Base-by-base conservation (phyloP, 2,797 vertebrate genomes). In the Sebastes alutus region DNA sequence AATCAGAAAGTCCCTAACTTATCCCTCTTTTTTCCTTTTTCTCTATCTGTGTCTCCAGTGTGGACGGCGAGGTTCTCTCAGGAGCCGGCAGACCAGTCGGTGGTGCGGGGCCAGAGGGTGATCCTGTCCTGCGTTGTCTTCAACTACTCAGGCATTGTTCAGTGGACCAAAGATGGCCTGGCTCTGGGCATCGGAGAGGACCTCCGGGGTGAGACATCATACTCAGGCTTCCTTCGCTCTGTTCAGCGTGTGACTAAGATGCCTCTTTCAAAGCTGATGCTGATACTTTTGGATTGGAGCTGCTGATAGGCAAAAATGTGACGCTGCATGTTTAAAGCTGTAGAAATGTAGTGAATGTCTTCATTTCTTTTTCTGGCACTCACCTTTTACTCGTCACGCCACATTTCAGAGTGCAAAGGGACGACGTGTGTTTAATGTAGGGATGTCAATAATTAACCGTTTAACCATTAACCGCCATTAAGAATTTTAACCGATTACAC, bases 121-220 rank as follows among this genome's bases (percentile, higher is more conserved):
- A 93, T 98, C 75, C 95, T 99, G 69, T 96, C 97, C 89, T 99
- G 98, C 0, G 96, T 99, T 78, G 97, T 99, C 86, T 97, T 98
- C 91, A 99, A 99, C 90, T 99, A 99, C 93, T 97, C 98, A 0
- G 98, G 98, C 62, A 99, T 99, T 33, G 98, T 99, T 88, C 98
- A 99, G 92, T 99, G 98, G 98, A 99, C 98, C 95, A 99, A 99
- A 91, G 98, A 99, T 52, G 98, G 98, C 35, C 95, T 99, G 68
- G 98, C 98, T 6, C 95, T 98, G 90, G 98, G 98, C 62, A 97
- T 98, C 87, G 97, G 97, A 54, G 97, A 98, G 77, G 97, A 97
- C 65, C 97, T 98, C 68, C 95, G 91, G 94, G 97, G 98, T 99
- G 92, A 94, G 95, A 81, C 82, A 63, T 83, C 82, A 75, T 20